Evolutionary conservation across 1,140 invertebrate genomes (phyloP), one percentile per base, ranked within the genome.

Genomic region (Drosophila takahashii): DNA sequence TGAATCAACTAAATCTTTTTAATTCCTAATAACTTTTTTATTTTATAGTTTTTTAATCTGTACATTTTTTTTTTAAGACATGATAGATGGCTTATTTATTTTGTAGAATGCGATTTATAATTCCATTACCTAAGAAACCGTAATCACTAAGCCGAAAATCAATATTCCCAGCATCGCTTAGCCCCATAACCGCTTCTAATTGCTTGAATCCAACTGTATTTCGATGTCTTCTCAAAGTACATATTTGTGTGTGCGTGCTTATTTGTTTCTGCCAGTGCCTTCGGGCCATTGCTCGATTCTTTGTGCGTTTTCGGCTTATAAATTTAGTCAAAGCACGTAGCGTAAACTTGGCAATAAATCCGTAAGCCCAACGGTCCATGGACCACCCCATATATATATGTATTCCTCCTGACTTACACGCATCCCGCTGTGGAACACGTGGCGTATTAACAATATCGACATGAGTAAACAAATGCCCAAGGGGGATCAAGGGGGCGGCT

Each of bases 391-490:
- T 39, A 4, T 18, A 16, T 15, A 18, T 10, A 8, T 42, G 18
- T 44, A 39, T 42, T 16, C 13, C 45, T 16, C 13, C 45, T 60
- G 52, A 57, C 56, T 29, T 39, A 60, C 60, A 59, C 22, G 48
- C 16, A 65, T 47, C 66, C 50, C 51, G 83, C 65, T 87, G 83
- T 10, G 70, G 27, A 80, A 77, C 84, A 87, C 84, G 84, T 87
- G 84, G 81, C 84, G 79, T 89, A 87, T 87, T 89, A 87, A 89
- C 79, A 89, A 80, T 87, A 87, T 89, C 84, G 79, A 84, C 79
- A 89, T 89, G 76, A 78, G 79, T 77, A 87, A 87, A 89, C 85
- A 89, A 84, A 75, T 76, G 76, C 73, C 75, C 72, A 50, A 62
- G 65, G 79, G 79, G 71, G 65, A 70, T 61, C 51, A 56, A 37